Conservation (phyloP, 2,113 vertebrate species). For the Ctenodactylus gundi region DNA sequence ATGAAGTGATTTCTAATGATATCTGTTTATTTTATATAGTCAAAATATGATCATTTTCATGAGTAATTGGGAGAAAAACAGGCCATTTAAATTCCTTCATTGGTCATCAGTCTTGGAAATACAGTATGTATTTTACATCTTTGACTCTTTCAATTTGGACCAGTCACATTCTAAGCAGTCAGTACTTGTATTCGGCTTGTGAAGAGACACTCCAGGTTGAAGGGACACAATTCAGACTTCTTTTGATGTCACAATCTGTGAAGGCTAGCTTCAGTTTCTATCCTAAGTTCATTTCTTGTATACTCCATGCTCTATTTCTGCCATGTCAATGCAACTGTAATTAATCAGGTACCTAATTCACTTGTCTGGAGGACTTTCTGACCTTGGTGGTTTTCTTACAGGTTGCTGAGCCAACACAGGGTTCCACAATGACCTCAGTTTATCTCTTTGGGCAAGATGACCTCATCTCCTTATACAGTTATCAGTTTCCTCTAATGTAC, state of each 20-base stretch:
- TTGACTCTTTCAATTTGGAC: background rate
- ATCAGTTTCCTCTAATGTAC: background rate
- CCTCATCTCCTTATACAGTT: background rate
- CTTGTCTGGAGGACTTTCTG: background rate
- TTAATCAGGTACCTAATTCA: background rate
- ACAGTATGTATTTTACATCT: background rate
- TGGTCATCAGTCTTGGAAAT: background rate
- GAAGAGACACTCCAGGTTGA: background rate
- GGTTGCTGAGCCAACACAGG: background rate
- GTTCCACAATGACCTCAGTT: background rate
- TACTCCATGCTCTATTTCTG: background rate
- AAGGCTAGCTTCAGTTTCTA: background rate
- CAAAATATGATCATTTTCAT: background rate
- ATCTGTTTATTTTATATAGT: background rate
- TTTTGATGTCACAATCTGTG: background rate
- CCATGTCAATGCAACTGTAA: background rate
- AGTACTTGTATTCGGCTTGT: background rate
- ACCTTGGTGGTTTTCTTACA: background rate
- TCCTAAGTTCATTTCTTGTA: background rate
- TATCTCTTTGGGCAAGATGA: background rate
- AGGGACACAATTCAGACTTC: background rate
- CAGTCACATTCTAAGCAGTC: background rate
- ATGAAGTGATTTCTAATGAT: background rate
- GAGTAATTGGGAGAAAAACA: background rate
- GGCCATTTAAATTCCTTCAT: background rate